Conservation (phyloP, 2,888 invertebrate species). For the Tetragnatha montana region DNA sequence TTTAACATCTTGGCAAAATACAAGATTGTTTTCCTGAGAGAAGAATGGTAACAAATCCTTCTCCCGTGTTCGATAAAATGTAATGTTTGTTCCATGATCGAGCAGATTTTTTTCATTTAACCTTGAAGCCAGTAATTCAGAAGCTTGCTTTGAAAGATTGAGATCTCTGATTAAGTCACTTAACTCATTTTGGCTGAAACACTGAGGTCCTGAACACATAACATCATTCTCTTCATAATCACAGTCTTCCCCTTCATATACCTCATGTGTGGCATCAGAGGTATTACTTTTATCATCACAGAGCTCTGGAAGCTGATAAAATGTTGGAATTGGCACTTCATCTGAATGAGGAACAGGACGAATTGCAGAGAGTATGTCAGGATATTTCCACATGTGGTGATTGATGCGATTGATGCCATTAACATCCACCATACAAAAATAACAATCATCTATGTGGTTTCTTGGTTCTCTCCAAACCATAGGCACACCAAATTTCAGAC, state of each 20-base stretch:
- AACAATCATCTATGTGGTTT: too few species aligned
- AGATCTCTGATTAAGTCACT: slow-evolving; percentile 36
- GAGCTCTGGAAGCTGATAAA: not conserved
- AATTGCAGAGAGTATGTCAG: not conserved
- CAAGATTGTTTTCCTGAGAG: not conserved
- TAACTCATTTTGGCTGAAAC: slow-evolving; percentile 21
- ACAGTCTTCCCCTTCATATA: not conserved
- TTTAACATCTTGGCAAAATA: not conserved
- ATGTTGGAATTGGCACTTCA: slow-evolving; percentile 5
- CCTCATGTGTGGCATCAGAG: not conserved
- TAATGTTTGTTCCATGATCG: slow-evolving; percentile 26
- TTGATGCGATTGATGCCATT: slow-evolving; percentile 15
- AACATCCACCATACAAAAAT: slow-evolving; percentile 26
- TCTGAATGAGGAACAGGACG: not conserved
- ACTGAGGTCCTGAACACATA: slow-evolving; percentile 28
- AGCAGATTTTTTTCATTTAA: slow-evolving; percentile 27
- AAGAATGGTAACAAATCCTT: not conserved
- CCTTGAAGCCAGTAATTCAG: slow-evolving; percentile 43
- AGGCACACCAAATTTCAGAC: slow-evolving; percentile 20
- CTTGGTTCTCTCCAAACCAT: not conserved
- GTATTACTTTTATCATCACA: too few species aligned
- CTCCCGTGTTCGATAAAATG: slow-evolving; percentile 36
- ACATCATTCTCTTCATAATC: slow-evolving; percentile 17
- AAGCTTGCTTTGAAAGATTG: slow-evolving; percentile 32
- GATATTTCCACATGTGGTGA: not conserved